Conservation (phyloP, 2,113 vertebrate species). For the Empidonax alnorum region DNA sequence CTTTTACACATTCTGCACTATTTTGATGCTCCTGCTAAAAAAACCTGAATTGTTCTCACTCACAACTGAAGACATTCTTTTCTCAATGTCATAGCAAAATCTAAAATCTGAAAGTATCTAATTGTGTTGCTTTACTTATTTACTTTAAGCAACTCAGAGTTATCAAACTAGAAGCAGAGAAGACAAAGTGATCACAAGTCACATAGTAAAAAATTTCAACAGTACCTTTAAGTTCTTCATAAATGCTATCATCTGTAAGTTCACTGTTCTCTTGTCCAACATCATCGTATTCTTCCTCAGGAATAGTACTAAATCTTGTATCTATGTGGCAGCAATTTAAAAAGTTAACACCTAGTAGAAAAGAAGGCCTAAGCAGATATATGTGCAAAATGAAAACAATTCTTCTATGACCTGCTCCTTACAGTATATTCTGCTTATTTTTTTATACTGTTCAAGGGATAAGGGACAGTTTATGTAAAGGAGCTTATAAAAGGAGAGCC, state of each 20-base stretch:
- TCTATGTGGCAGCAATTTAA: conserved; percentile 66
- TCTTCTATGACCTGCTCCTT: not conserved
- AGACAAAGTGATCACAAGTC: not conserved
- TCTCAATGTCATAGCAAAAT: not conserved
- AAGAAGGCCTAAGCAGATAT: not conserved
- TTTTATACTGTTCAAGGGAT: not conserved
- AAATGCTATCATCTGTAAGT: conserved; percentile 83
- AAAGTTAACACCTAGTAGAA: not conserved
- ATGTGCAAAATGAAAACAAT: not conserved
- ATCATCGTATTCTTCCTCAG: conserved; percentile 89
- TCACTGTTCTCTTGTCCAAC: conserved; percentile 66
- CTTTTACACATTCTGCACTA: conserved; percentile 27
- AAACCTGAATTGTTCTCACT: conserved; percentile 4
- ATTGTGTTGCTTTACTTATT: not conserved
- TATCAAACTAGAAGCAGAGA: not conserved
- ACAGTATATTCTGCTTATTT: not conserved
- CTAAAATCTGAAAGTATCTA: not conserved
- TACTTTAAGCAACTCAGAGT: not conserved
- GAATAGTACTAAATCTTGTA: conserved; percentile 79
- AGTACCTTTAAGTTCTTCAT: conserved; percentile 91
- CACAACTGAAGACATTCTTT: not conserved
- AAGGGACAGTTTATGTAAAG: not conserved
- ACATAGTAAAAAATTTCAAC: not conserved
- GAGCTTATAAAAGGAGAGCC: not conserved
- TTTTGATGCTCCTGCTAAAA: conserved; percentile 25